Percentiles rank a stretch among this genome's conserved stretches.
Conservation (phyloP, 2,888 invertebrate species). For the Limenitis arthemis region DNA sequence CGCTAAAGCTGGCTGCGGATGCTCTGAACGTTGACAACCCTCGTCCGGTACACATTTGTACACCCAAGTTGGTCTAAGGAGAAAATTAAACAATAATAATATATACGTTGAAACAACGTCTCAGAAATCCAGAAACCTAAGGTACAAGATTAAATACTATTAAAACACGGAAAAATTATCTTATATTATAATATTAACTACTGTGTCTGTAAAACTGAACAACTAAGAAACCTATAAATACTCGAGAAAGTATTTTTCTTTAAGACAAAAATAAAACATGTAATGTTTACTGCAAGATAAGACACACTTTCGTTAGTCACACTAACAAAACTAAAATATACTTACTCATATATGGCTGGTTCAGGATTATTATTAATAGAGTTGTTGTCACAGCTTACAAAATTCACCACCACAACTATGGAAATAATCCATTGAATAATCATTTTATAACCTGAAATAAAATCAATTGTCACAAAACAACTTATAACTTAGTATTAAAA, state of each 20-base stretch:
- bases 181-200: background rate
- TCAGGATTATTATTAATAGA: conserved; percentile 29
- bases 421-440: conserved; percentile 34
- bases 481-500: no score
- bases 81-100: background rate
- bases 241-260: no score
- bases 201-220: no score
- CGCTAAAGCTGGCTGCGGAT: conserved; percentile 36
- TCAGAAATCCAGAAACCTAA: no score
- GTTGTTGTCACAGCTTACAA: conserved; percentile 37
- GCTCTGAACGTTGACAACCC: conserved; percentile 54
- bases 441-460: conserved; percentile 27
- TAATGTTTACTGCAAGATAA: no score
- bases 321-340: conserved; percentile 8
- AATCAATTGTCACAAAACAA: background rate
- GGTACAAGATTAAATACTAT: no score
- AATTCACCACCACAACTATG: conserved; percentile 32
- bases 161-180: no score
- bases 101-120: background rate
- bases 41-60: conserved; percentile 50
- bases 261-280: no score
- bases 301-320: no score
- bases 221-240: no score
- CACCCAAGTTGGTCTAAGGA: conserved; percentile 54
- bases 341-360: conserved; percentile 46